phyloP scores from a whole-genome alignment of 2,888 invertebrate species.

The Griposia aprilina region DNA sequence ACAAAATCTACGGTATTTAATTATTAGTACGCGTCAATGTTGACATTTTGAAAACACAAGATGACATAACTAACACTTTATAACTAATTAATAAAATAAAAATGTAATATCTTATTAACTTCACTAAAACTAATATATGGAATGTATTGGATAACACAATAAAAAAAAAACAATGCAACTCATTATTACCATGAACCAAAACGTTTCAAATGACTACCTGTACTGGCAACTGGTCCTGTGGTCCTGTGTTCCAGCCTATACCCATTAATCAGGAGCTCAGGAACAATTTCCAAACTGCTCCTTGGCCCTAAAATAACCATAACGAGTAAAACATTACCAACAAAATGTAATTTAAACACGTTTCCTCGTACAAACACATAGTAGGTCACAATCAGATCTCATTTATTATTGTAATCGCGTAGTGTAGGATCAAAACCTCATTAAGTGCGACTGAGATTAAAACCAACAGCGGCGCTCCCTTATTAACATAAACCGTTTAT shows the following conservation, averaged over 20 bases:
- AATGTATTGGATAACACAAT: not conserved
- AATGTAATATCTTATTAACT: not conserved
- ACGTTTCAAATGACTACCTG: not conserved
- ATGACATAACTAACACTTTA: not conserved
- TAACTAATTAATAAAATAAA: not conserved
- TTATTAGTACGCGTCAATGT: not conserved
- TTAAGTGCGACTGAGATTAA: conserved; percentile 36
- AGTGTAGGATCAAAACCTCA: conserved; percentile 42
- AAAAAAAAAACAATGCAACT: not conserved
- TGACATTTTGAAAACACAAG: not conserved
- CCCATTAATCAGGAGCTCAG: not conserved
- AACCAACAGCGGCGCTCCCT: conserved; percentile 22
- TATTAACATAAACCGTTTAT: conserved; percentile 61
- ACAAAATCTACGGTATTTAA: not conserved
- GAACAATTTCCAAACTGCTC: not conserved
- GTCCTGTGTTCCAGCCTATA: no score
- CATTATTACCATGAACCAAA: not conserved
- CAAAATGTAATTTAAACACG: conserved; percentile 5
- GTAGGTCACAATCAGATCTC: conserved; percentile 47
- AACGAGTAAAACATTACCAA: conserved; percentile 37
- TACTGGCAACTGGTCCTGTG: not conserved
- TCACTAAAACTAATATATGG: not conserved
- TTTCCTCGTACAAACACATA: conserved; percentile 18
- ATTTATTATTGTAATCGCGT: conserved; percentile 52
- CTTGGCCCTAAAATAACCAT: not conserved